Evolutionary conservation across 2,888 invertebrate species (phyloP), one percentile per base, ranked within the genome.

Genomic region (Phrixothrix hirtus): DNA sequence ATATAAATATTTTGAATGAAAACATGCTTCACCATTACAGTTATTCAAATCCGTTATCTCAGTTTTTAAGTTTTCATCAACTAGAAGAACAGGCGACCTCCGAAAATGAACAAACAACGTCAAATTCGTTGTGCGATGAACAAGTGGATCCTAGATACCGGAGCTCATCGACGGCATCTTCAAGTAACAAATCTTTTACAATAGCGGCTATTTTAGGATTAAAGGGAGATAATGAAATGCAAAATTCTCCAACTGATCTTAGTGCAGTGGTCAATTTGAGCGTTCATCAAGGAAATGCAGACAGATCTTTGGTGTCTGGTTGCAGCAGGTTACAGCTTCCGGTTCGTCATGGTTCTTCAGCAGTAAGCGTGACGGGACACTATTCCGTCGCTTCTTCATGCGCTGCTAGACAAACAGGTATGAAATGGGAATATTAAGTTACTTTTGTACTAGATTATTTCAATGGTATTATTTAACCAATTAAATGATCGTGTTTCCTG

Each of bases 181-280:
- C 61, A 2, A 67, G 54, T 35, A 74, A 68, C 55, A 75, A 75
- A 58, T 89, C 90, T 3, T 93, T 93, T 67, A 92, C 92, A 14
- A 93, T 93, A 63, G 92, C 92, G 58, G 91, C 92, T 57, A 92
- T 92, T 66, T 82, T 93, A 63, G 92, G 92, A 0, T 73, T 91
- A 58, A 85, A 87, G 47, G 75, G 66, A 61, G 71, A 72, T 55
- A 53, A 59, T 30, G 56, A 58, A 15, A 49, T 57, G 15, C 41
- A 53, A 35, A 54, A 32, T 47, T 49, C 63, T 3, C 59, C 66
- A 4, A 64, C 67, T 1, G 71, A 72, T 59, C 50, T 71, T 35
- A 72, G 64, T 60, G 51, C 56, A 4, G 73, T 73, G 32, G 81
- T 83, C 73, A 82, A 82, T 50, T 62, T 83, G 41, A 81, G 81